These are phyloP conservation scores for Bovichtus diacanthus DNA, from an alignment of 2,797 vertebrate species.

Conservation along the genomic window DNA sequence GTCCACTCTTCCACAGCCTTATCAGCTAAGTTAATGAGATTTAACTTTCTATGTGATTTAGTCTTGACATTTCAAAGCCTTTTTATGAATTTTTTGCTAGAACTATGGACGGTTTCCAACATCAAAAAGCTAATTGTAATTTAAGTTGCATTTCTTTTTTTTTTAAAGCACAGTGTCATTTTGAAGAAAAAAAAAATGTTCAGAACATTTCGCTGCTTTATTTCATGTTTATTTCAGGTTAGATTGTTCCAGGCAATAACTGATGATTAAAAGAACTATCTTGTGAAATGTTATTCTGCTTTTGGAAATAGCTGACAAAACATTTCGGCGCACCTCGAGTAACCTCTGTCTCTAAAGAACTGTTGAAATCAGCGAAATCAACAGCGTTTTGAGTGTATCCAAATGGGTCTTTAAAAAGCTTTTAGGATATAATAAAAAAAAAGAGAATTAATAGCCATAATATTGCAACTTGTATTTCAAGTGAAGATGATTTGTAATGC, in stretches of 20 bases:
- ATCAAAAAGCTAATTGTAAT: slow-evolving; percentile 2
- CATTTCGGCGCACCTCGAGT: not conserved
- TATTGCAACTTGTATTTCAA: no score
- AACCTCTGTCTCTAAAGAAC: not conserved
- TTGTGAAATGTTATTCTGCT: not conserved
- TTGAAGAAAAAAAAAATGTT: not conserved
- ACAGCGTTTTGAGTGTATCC: not conserved
- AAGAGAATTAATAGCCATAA: no score
- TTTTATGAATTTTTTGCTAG: not conserved
- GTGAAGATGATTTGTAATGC: no score
- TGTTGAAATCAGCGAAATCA: not conserved
- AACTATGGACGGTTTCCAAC: not conserved
- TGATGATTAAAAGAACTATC: not conserved
- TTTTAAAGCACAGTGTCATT: not conserved
- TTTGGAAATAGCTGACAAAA: not conserved
- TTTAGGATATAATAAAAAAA: not conserved
- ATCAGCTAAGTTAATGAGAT: slow-evolving; percentile 76
- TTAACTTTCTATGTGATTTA: slow-evolving; percentile 56
- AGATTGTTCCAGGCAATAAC: not conserved
- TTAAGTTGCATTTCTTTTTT: not conserved
- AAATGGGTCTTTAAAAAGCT: not conserved
- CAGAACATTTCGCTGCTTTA: not conserved
- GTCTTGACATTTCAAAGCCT: slow-evolving; percentile 42
- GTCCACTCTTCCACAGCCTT: slow-evolving; percentile 71
- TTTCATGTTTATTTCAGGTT: not conserved